Conservation (phyloP, 2,113 vertebrate genomes). For the Apus apus region DNA sequence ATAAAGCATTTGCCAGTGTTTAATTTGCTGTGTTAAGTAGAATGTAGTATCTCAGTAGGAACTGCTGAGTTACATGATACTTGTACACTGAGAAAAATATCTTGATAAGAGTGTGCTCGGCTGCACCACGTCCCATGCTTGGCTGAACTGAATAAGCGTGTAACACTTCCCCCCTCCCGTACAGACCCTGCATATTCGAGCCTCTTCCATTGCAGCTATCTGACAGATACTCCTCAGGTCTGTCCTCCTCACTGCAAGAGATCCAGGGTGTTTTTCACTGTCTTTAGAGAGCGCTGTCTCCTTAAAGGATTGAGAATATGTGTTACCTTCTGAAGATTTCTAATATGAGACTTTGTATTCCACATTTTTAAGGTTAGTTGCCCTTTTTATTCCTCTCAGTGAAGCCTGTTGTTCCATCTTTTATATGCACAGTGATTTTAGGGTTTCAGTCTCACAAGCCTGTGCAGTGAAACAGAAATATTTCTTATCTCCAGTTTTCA, state of each 20-base stretch:
- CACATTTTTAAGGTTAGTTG: constrained; percentile 40
- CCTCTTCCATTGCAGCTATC: neutral
- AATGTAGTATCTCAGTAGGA: neutral
- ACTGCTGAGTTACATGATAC: neutral
- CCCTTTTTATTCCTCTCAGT: constrained; percentile 44
- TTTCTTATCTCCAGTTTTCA: constrained; percentile 18
- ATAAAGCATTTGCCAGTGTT: neutral
- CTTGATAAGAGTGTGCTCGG: neutral
- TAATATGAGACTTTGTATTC: neutral
- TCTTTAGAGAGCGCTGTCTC: neutral
- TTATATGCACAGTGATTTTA: neutral
- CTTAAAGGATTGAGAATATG: neutral
- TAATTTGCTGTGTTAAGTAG: neutral
- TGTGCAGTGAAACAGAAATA: constrained; percentile 29
- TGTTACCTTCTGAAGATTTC: neutral
- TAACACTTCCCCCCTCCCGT: neutral
- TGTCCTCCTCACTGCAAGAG: neutral
- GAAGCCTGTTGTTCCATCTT: neutral
- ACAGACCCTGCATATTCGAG: neutral
- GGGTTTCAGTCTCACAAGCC: constrained; percentile 1
- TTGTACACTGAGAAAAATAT: constrained; percentile 6
- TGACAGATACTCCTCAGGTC: neutral
- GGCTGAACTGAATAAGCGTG: neutral
- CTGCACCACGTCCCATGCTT: neutral
- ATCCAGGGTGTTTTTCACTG: neutral